Evolutionary conservation across 2,797 vertebrate species (phyloP), one percentile per base, ranked within the genome.

Genomic region (Myiotriccus ornatus): DNA sequence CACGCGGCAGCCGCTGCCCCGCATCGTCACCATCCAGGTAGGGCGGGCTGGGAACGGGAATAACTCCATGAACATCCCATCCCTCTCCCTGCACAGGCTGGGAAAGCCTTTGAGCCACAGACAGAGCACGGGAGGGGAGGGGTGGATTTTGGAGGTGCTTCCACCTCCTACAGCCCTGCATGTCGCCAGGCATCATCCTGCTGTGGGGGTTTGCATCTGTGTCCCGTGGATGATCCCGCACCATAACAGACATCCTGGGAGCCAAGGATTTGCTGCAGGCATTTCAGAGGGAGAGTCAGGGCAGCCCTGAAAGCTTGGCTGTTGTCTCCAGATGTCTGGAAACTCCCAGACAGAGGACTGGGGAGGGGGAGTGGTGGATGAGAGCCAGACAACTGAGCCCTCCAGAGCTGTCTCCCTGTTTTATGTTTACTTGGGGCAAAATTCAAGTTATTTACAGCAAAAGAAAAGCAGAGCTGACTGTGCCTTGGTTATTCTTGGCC

Each of bases 1-100:
- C 97, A 99, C 99, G 1, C 98, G 99, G 35, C 99, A 99, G 97
- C 99, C 99, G 0, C 97, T 99, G 97, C 99, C 99, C 56, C 98
- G 99, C 80, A 99, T 99, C 7, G 99, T 99, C 96, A 99, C 99
- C 8, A 99, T 99, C 96, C 99, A 99, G 98, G 99, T 99, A 97
- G 90, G 97, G 95, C 12, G 5, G 53, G 71, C 83, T 50, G 91
- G 30, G 77, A 56, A 7, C 0, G 7, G 43, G 43, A 7, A 34
- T 14, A 84, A 23, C 37, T 60, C 22, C 0, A 0, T 39, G n/a
- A 34, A 3, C 3, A 1, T 49, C 59, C 59, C 28, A 0, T 14
- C 47, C 13, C 7, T 16, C 25, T 53, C n/a, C 50, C 24, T 25
- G 25, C 6, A 7, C 24, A 15, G 28, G 12, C 60, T 55, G 14